Percentiles rank a stretch among this genome's conserved stretches.
phyloP scores from a whole-genome alignment of 2,113 vertebrate genomes.

The Artemisiospiza belli region DNA sequence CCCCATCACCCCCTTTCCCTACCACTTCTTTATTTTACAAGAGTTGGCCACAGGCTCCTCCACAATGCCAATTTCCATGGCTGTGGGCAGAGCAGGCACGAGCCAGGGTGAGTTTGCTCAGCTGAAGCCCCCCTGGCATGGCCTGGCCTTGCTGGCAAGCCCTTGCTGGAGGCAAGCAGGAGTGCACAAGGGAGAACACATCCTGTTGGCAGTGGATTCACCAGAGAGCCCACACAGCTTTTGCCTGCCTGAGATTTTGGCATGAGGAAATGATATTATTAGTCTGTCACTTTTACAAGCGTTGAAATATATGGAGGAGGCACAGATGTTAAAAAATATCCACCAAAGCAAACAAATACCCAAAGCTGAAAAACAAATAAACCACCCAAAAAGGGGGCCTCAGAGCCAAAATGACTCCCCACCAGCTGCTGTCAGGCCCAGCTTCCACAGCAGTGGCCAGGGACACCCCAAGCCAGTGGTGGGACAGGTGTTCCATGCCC shows the following conservation, averaged over 20 bases:
- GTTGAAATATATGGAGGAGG: constrained; percentile 13
- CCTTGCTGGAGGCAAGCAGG: background rate
- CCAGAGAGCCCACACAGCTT: background rate
- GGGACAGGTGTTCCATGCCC: background rate
- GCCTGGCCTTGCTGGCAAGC: background rate
- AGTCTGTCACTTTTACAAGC: background rate
- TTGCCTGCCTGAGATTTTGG: background rate
- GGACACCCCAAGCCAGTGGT: background rate
- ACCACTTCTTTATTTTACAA: background rate
- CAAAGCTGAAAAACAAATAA: background rate
- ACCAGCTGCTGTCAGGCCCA: background rate
- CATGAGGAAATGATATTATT: background rate
- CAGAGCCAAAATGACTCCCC: background rate
- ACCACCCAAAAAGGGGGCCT: background rate
- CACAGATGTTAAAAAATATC: constrained; percentile 12
- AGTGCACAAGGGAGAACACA: background rate
- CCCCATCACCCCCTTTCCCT: background rate
- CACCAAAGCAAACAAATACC: background rate
- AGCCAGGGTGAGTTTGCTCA: background rate
- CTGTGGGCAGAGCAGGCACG: background rate
- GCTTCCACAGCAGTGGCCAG: background rate
- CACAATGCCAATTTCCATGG: background rate
- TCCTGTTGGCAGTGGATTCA: background rate
- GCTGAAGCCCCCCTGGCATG: background rate
- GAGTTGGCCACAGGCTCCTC: background rate